Evolutionary conservation across 2,797 vertebrate species (phyloP), one percentile per base, ranked within the genome.

Genomic region (Acipenser ruthenus): DNA sequence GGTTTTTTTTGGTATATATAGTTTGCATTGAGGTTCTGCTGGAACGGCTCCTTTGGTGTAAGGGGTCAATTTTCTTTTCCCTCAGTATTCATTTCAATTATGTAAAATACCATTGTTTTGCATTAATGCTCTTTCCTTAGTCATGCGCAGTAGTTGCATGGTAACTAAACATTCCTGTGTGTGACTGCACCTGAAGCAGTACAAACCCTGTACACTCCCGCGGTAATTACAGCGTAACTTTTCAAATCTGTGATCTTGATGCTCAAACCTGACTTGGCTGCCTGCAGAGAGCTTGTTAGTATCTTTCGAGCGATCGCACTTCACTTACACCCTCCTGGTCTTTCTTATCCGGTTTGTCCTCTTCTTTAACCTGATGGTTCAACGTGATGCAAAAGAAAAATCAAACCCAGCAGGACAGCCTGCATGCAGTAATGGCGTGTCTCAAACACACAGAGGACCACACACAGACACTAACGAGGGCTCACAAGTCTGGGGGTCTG

Each of bases 281-380:
- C 5, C 10, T 2, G 13, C 50, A 15, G 3, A 13, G 8, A 11
- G 18, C 13, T 18, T 9, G 12, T 58, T 58, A 58, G 55, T 58
- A 10, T 12, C 9, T 8, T 9, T 6, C 23, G 10, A 51, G 10
- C 15, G 10, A 37, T 66, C 50, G 67, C 56, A 9, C 18, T 5
- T 67, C 82, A 94, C 96, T 98, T 95, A 97, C 96, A 88, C 88
- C 83, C 78, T 83, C 81, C 0, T 86, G 85, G 75, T 90, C 89
- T 78, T 86, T 92, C 75, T 83, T 86, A 80, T 83, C 80, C 77
- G 87, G 79, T 77, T 88, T 94, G 88, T 92, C 93, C 82, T 97
- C 95, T 52, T 97, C 94, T 89, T 98, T 97, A 80, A 98, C 93
- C 96, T 99, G 86, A 85, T 88, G 79, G 74, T 79, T 74, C 78